These are phyloP conservation scores for Sarcophaga rosellei DNA, from an alignment of 2,888 invertebrate genomes.

Conservation along the genomic window DNA sequence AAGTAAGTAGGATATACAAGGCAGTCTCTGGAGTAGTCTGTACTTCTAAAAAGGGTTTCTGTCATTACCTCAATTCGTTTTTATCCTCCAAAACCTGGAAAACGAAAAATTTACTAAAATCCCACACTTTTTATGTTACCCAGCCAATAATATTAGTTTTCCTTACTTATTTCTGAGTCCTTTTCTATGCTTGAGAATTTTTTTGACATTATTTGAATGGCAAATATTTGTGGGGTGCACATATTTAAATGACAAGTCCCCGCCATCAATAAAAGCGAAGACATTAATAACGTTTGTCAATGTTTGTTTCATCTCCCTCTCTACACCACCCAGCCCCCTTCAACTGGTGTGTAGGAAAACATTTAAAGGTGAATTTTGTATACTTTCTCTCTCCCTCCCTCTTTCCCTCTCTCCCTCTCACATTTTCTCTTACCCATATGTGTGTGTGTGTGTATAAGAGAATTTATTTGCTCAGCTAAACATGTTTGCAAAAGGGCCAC, in stretches of 20 bases:
- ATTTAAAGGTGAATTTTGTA: slow-evolving; percentile 20
- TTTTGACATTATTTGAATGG: slow-evolving; percentile 23
- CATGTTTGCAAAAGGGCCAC: background rate
- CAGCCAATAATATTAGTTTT: background rate
- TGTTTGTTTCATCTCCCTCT: background rate
- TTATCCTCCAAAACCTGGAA: no score
- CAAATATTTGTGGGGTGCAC: slow-evolving; percentile 51
- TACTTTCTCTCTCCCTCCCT: background rate
- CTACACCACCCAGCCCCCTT: background rate
- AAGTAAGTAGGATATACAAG: no score
- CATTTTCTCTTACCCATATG: no score
- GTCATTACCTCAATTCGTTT: no score
- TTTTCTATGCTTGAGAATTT: background rate
- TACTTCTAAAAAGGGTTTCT: no score
- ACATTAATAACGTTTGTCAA: background rate
- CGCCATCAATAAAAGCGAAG: background rate
- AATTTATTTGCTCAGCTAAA: slow-evolving; percentile 35
- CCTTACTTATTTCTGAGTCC: background rate
- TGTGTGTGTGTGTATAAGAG: background rate
- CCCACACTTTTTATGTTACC: no score
- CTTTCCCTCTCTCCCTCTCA: background rate
- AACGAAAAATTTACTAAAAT: no score
- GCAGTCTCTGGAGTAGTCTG: no score
- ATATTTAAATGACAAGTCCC: slow-evolving; percentile 49
- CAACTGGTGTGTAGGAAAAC: background rate